Conservation (phyloP, 1,140 invertebrate genomes). For the Hypothenemus hampei region DNA sequence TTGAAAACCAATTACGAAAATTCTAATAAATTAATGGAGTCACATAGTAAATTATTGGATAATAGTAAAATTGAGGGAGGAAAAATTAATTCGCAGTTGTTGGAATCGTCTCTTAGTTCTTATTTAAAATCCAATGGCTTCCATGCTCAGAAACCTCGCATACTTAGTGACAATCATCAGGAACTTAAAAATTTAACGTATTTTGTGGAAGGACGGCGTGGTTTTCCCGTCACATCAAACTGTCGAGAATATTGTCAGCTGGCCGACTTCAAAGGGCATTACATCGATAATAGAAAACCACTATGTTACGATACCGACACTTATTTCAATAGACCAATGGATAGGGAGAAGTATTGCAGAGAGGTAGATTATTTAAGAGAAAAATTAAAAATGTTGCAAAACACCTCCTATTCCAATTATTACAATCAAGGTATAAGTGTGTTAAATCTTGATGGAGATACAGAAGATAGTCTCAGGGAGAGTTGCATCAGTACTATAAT, state of each 20-base stretch:
- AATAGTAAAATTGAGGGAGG: constrained; percentile 3
- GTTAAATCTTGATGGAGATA: constrained; percentile 14
- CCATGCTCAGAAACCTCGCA: not conserved
- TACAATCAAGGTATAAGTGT: constrained; percentile 9
- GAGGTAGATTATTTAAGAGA: constrained; percentile 38
- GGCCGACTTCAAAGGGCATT: constrained; percentile 21
- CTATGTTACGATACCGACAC: constrained; percentile 39
- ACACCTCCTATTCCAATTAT: constrained; percentile 14
- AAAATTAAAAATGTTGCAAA: constrained; percentile 29
- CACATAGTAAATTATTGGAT: constrained; percentile 6
- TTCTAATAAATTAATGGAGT: constrained; percentile 26
- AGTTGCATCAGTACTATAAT: constrained; percentile 10
- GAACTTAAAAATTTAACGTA: constrained; percentile 13
- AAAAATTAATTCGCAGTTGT: constrained; percentile 1
- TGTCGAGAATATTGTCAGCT: constrained; percentile 27
- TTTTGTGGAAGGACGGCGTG: constrained; percentile 3
- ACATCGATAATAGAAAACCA: constrained; percentile 14
- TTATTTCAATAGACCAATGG: constrained; percentile 39
- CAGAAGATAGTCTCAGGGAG: constrained; percentile 7
- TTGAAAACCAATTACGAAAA: constrained; percentile 25
- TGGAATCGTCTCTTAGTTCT: not conserved
- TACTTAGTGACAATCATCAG: constrained; percentile 25
- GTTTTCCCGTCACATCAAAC: not conserved
- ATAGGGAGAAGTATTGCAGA: constrained; percentile 35
- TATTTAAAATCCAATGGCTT: constrained; percentile 17